phyloP scores from a whole-genome alignment of 2,888 invertebrate genomes.

The Drosophila setosimentum region DNA sequence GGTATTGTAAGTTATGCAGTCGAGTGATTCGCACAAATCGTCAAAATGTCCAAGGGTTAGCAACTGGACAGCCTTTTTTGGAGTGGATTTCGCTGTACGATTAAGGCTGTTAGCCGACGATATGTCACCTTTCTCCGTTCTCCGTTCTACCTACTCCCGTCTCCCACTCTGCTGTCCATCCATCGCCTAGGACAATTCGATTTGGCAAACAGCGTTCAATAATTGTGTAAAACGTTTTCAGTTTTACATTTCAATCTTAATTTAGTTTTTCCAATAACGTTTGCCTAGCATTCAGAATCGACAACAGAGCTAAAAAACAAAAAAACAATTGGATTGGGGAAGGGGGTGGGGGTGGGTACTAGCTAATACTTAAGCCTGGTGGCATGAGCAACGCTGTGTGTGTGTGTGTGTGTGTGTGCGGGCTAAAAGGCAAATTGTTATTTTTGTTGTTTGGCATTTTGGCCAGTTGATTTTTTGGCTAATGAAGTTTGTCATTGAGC shows the following conservation, averaged over 20 bases:
- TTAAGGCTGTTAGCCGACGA: constrained; percentile 68
- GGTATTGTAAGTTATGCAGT: constrained; percentile 84
- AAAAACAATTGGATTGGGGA: background rate
- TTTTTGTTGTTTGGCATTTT: constrained; percentile 68
- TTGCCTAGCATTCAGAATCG: constrained; percentile 56
- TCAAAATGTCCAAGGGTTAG: constrained; percentile 47
- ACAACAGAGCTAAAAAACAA: background rate
- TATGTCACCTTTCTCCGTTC: background rate
- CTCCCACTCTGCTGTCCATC: background rate
- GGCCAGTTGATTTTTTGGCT: constrained; percentile 77
- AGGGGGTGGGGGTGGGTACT: background rate
- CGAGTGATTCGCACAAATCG: constrained; percentile 80
- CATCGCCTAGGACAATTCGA: constrained; percentile 25
- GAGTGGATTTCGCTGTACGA: constrained; percentile 84
- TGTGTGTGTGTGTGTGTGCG: constrained; percentile 17
- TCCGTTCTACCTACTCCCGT: too few species aligned
- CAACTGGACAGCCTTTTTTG: constrained; percentile 26
- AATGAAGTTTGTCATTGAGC: constrained; percentile 82
- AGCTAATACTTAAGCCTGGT: background rate
- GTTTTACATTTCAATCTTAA: constrained; percentile 85
- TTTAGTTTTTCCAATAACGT: constrained; percentile 83
- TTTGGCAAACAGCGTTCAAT: constrained; percentile 62
- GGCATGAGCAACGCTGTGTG: background rate
- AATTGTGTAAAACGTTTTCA: constrained; percentile 84
- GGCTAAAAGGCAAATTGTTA: constrained; percentile 69